A percentile compares a stretch with the other conserved stretches of the same genome.
phyloP scores from a whole-genome alignment of 2,888 invertebrate genomes.

The Nebria brevicollis region DNA sequence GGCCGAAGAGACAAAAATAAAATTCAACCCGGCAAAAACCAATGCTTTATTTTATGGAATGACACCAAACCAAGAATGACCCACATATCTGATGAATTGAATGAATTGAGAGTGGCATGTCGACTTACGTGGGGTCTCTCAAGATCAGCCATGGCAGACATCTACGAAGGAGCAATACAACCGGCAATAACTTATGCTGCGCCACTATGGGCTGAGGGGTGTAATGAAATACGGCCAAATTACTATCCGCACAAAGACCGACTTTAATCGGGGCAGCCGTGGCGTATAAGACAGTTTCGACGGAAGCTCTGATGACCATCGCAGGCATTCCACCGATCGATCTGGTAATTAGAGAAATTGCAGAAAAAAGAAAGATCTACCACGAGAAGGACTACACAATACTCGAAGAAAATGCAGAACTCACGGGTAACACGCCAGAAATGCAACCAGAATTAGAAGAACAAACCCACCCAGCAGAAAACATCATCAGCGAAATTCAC shows the following conservation, averaged over 20 bases:
- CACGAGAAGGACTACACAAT: no score
- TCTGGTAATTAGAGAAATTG: no score
- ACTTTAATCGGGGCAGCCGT: constrained; percentile 14
- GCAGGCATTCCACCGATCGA: no score
- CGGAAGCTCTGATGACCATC: no score
- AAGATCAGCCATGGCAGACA: constrained; percentile 10
- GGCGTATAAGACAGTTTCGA: no score
- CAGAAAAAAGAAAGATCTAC: no score
- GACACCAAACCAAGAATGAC: constrained; percentile 28
- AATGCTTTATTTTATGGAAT: constrained; percentile 42
- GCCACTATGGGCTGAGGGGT: constrained; percentile 30
- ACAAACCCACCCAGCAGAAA: no score
- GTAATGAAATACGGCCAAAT: neutral
- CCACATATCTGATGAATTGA: constrained; percentile 32
- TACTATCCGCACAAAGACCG: constrained; percentile 19
- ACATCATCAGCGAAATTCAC: no score
- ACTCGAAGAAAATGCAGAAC: no score
- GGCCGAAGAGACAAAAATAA: constrained; percentile 3
- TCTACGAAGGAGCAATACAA: constrained; percentile 43
- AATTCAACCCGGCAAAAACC: constrained; percentile 42
- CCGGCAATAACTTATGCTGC: constrained; percentile 36
- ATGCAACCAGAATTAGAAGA: no score
- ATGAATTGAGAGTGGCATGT: no score
- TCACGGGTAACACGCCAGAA: no score
- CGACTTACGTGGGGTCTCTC: constrained; percentile 30